Base-by-base conservation (phyloP, 2,888 invertebrate species). In the Ophonus ardosiacus region DNA sequence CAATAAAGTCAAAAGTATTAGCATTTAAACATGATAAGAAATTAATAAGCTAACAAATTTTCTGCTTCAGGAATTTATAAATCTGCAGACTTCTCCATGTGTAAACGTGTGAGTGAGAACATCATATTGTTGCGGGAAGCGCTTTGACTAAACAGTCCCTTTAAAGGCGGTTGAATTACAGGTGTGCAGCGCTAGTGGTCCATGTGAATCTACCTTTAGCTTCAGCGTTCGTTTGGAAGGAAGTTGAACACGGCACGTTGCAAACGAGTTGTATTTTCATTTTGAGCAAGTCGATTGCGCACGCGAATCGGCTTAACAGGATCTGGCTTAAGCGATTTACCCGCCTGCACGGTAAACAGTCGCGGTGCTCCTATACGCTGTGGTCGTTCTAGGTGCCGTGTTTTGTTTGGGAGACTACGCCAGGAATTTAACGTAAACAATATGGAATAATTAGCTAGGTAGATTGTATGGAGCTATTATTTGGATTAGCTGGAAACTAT, bases 261-360 rank as follows among this genome's bases (percentile, higher is more conserved):
- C 81, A 57, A 65, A 81, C 63, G 65, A 81, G 65, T 81, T 51
- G 81, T 81, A 81, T 81, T 81, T 81, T 81, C 81, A 81, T 81
- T 81, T 81, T 43, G 51, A 65, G 65, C 81, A 81, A 63, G 65
- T 61, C 65, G 68, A 81, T 81, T 81, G 38, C 40, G 43, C 81
- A 81, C 63, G 81, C 68, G 81, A 81, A 81, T 81, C 81, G 63
- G 81, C 81, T 81, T 81, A 81, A 43, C 81, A n/a, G 81, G 24
- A 61, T 81, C 63, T 81, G 51, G 81, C 81, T 81, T 81, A 81
- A 81, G 65, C 63, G 81, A 81, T 81, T 81, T 81, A 43, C 51
- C 81, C 81, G 65, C 57, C 56, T 18, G 56, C 13, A 51, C 74
- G 56, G 63, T 61, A 81, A 81, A 63, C 80, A 81, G 80, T 81